Percentiles rank a stretch among this genome's conserved stretches.
Conservation (phyloP, 2,797 vertebrate genomes). For the Sylvilagus floridanus region DNA sequence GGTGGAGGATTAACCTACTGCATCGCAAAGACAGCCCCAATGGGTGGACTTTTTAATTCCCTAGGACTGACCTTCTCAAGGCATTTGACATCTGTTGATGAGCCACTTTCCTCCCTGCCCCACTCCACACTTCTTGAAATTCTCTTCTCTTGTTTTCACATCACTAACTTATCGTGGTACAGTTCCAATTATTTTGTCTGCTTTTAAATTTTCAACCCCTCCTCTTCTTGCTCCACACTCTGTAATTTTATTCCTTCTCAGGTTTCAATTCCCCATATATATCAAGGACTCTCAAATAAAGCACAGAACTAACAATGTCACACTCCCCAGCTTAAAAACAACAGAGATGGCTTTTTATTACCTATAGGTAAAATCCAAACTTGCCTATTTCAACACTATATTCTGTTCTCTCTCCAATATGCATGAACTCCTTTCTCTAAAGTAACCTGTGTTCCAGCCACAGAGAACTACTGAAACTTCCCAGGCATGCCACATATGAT, state of each 20-base stretch:
- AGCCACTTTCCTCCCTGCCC: not conserved
- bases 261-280: slow-evolving; percentile 27
- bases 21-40: no score
- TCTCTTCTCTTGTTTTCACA: not conserved
- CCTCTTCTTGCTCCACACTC: not conserved
- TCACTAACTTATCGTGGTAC: not conserved
- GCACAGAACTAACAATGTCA: slow-evolving; percentile 24
- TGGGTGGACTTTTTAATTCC: not conserved
- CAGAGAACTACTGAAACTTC: slow-evolving; percentile 22
- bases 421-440: not conserved
- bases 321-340: not conserved
- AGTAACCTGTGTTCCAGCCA: not conserved
- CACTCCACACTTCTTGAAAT: not conserved
- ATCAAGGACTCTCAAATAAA: slow-evolving; percentile 34
- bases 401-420: slow-evolving; percentile 12
- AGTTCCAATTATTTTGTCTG: slow-evolving; percentile 15
- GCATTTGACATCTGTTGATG: not conserved
- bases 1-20: no score
- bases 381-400: not conserved
- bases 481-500: not conserved
- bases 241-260: slow-evolving; percentile 6
- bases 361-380: not conserved
- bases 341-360: not conserved
- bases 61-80: not conserved
- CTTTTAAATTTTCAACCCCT: slow-evolving; percentile 29